Conservation (phyloP, 2,888 invertebrate genomes). For the Polyommatus icarus region DNA sequence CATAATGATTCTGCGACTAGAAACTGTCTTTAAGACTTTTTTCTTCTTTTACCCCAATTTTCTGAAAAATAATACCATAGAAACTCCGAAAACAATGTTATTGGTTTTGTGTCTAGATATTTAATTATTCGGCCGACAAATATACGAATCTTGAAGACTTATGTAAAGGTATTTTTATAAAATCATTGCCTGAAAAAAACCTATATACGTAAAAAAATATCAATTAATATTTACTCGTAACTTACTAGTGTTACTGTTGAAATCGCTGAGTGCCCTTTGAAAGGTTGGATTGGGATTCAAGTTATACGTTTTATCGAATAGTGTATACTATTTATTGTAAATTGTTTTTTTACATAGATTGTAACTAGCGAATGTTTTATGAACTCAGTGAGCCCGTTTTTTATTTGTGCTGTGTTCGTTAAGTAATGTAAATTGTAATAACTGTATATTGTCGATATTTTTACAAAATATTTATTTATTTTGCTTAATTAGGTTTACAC, state of each 20-base stretch:
- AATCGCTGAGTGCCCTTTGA: conserved; percentile 50
- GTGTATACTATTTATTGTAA: conserved; percentile 74
- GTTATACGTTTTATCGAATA: conserved; percentile 75
- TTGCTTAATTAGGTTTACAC: conserved; percentile 69
- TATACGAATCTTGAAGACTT: conserved; percentile 50
- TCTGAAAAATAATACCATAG: not conserved
- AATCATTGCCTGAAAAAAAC: conserved; percentile 76
- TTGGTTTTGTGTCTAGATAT: conserved; percentile 42
- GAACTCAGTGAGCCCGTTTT: conserved; percentile 70
- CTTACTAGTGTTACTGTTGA: conserved; percentile 66
- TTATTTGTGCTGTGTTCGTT: conserved; percentile 79
- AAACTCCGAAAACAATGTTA: not conserved
- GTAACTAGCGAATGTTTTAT: conserved; percentile 71
- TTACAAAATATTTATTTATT: conserved; percentile 78
- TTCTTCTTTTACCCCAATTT: not conserved
- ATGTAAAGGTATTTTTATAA: conserved; percentile 77
- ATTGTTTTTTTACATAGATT: conserved; percentile 71
- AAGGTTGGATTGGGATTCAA: conserved; percentile 69
- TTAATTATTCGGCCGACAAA: conserved; percentile 46
- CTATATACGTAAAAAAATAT: conserved; percentile 77
- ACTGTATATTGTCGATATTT: conserved; percentile 76
- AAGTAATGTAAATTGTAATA: conserved; percentile 78
- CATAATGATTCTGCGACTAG: not conserved
- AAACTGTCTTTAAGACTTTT: not conserved
- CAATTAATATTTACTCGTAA: conserved; percentile 73